Evolutionary conservation across 1,140 invertebrate species (phyloP).

Genomic region (Atta cephalotes): DNA sequence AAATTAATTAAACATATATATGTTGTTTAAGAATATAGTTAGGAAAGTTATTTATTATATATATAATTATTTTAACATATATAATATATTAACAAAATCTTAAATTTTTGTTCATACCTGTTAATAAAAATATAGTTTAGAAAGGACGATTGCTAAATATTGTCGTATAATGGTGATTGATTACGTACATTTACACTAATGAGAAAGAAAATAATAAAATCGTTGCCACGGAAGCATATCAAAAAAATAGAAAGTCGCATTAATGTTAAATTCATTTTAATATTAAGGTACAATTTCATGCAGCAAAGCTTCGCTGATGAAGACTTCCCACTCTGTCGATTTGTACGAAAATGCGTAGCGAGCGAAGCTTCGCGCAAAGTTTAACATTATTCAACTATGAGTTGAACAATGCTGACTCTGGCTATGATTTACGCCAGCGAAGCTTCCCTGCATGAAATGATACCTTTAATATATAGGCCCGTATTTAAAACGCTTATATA

Average conservation of each 20-base stretch:
- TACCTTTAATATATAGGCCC: not conserved
- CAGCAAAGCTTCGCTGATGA: too few relatives aligned
- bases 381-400: too few relatives aligned
- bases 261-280: constrained; percentile 5
- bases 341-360: too few relatives aligned
- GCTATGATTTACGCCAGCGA: too few relatives aligned
- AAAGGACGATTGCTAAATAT: constrained; percentile 3
- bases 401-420: too few relatives aligned
- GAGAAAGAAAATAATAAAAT: constrained; percentile 42
- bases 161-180: not conserved
- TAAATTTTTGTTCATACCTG: constrained; percentile 18
- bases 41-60: not conserved
- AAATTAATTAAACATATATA: not conserved
- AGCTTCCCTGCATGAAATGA: too few relatives aligned
- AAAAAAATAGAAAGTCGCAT: constrained; percentile 25
- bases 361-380: too few relatives aligned
- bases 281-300: too few relatives aligned
- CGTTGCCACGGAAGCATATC: constrained; percentile 26
- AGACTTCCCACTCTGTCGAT: too few relatives aligned
- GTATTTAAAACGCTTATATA: too few relatives aligned
- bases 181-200: not conserved
- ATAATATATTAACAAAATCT: not conserved
- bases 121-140: constrained; percentile 28
- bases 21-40: constrained; percentile 5
- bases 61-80: not conserved